These are phyloP conservation scores for Proctacanthus coquilletti DNA, from an alignment of 1,140 invertebrate genomes.

Conservation along the genomic window DNA sequence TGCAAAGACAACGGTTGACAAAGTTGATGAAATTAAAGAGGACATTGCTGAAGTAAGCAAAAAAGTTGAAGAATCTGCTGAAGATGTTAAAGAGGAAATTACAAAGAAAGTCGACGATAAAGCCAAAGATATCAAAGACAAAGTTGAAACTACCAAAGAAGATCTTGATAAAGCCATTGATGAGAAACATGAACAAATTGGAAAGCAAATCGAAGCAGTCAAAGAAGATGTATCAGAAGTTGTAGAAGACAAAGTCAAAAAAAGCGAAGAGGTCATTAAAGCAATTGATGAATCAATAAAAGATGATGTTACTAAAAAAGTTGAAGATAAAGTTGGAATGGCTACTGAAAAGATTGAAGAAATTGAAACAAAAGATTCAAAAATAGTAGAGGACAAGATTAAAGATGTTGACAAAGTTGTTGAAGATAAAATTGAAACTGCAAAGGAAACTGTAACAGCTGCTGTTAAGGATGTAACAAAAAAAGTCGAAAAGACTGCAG, in stretches of 20 bases:
- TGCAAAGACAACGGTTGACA: too few relatives aligned
- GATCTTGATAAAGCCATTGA: slow-evolving; percentile 8
- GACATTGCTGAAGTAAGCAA: too few relatives aligned
- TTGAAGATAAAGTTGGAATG: slow-evolving; percentile 6
- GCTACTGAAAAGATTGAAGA: slow-evolving; percentile 6
- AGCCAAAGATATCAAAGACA: not conserved
- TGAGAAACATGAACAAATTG: slow-evolving; percentile 9
- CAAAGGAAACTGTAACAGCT: slow-evolving; percentile 9
- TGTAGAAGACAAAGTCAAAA: not conserved
- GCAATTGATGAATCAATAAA: slow-evolving; percentile 4
- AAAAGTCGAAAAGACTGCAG: not conserved
- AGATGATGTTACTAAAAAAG: slow-evolving; percentile 1
- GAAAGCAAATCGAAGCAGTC: slow-evolving; percentile 8
- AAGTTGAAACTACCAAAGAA: not conserved
- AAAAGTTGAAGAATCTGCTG: too few relatives aligned
- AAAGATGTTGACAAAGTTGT: slow-evolving; percentile 3
- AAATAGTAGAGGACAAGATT: not conserved
- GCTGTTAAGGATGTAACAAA: not conserved
- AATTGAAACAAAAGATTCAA: slow-evolving; percentile 1
- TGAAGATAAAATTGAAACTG: slow-evolving; percentile 10
- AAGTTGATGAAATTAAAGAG: too few relatives aligned
- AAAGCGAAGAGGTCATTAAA: not conserved
- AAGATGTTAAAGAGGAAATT: not conserved
- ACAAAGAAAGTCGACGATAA: not conserved
- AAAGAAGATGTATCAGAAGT: slow-evolving; percentile 6